Evolutionary conservation across 2,888 invertebrate species (phyloP), one percentile per base, ranked within the genome.

Genomic region (Troglohyphantes excavatus): DNA sequence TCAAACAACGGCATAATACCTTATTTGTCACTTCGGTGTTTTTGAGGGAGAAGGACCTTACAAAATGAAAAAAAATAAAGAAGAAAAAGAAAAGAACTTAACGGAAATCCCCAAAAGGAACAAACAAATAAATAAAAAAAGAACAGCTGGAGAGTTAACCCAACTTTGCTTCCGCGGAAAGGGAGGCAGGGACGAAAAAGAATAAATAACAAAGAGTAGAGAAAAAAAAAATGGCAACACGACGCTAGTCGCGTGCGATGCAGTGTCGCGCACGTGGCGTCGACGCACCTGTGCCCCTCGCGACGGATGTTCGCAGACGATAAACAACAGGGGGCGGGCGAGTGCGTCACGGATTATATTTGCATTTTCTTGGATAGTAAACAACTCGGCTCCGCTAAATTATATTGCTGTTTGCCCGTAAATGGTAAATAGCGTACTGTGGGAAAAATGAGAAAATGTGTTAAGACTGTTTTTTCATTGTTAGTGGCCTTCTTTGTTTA

Each of bases 231-330:
- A 39, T 46, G 68, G 33, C 53, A 70, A 61, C 59, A 29, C 21
- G 84, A 65, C 53, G 53, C 21, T 39, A 29, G 84, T 46, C 86
- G 86, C 78, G 86, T 79, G 78, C 70, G 17, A 7, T 23, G 63
- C 86, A 86, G 86, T 79, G 78, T 67, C 23, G 9, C 29, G 63
- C 86, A 86, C 86, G 86, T 86, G 86, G 76, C 86, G 70, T 61
- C 63, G 61, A 68, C 59, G 86, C 86, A 86, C 86, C 86, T 86
- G 86, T 86, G 86, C 46, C 29, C 17, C 53, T n/a, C 46, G 61
- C 67, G 53, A 75, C 85, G 85, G 68, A 85, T 76, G 81, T 82
- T 67, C 43, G 78, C 43, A 13, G n/a, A 43, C 65, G 65, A 78
- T 78, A 78, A 78, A 65, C 78, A 78, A 65, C 23, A 21, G n/a